Evolutionary conservation across 1,140 invertebrate species (phyloP), one percentile per base, ranked within the genome.

Genomic region (Hycleus cichorii): DNA sequence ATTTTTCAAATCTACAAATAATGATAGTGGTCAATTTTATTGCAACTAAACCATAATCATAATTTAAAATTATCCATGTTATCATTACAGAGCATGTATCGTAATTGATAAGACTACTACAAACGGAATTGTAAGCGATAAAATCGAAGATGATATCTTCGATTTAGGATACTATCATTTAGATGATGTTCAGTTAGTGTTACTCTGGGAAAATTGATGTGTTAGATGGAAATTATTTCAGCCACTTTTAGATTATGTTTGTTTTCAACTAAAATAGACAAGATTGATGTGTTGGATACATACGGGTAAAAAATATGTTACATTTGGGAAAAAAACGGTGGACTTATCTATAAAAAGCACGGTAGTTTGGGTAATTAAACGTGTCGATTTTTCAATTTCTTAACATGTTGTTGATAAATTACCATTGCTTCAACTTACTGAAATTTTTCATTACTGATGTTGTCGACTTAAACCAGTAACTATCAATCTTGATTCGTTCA

Each of bases 381-480:
- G 18, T 47, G 38, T 32, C 52, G 50, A 59, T 59, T 59, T 54
- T 59, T 59, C 58, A 59, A 54, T 59, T 59, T 59, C 58, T 49
- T 39, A 43, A 54, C 58, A 48, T 24, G 49, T 18, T 43, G 51
- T 62, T 62, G 60, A 62, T 58, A 57, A 61, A 61, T 62, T 54
- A 44, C 46, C 47, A 40, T 9, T 8, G 11, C 7, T 40, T 51
- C 49, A 9, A n/a, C 49, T 51, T 51, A 40, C 38, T 42, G 11
- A 38, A 24, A 40, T 51, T 51, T 51, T 51, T 51, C 49, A 51
- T 40, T 51, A 24, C 32, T 51, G 47, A 8, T 5, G 40, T 42
- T 11, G 40, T 42, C 40, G 40, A n/a, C 9, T 42, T 8, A n/a
- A 42, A 42, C 40, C 9, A n/a, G 5, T 9, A 10, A 10, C 40